phyloP scores from a whole-genome alignment of 2,888 invertebrate genomes.

The Catotricha subobsoleta region DNA sequence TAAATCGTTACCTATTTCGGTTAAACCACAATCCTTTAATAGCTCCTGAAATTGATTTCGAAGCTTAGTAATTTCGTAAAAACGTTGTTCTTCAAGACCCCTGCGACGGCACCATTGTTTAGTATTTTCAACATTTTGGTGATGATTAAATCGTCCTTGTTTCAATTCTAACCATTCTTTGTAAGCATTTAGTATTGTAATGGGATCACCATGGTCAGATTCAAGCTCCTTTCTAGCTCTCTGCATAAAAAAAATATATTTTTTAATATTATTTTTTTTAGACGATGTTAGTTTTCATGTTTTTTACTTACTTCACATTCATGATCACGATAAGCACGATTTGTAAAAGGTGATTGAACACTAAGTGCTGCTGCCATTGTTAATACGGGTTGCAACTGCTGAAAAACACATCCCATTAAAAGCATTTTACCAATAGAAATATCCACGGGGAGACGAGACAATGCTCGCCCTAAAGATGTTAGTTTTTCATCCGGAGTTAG shows the following conservation, averaged over 20 bases:
- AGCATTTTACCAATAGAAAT: constrained; percentile 91
- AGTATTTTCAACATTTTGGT: constrained; percentile 24
- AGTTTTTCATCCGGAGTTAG: constrained; percentile 60
- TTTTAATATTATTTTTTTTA: not conserved
- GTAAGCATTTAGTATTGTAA: constrained; percentile 73
- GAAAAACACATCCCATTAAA: constrained; percentile 75
- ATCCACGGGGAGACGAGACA: constrained; percentile 85
- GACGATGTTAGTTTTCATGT: not conserved
- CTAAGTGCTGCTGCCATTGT: constrained; percentile 83
- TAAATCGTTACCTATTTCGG: constrained; percentile 32
- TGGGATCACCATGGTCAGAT: constrained; percentile 89
- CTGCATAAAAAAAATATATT: constrained; percentile 23
- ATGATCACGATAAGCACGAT: constrained; percentile 66
- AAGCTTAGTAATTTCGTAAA: constrained; percentile 91
- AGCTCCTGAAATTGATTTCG: constrained; percentile 74
- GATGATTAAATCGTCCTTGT: constrained; percentile 26
- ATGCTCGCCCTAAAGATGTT: constrained; percentile 68
- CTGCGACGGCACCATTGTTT: constrained; percentile 75
- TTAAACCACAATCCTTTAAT: constrained; percentile 49
- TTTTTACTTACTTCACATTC: constrained; percentile 49
- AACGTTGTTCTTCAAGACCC: constrained; percentile 89
- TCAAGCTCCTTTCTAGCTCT: constrained; percentile 60
- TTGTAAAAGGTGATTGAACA: constrained; percentile 84
- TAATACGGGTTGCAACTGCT: constrained; percentile 73
- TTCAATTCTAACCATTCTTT: constrained; percentile 79